Conservation (phyloP, 2,888 invertebrate species). For the Caenorhabditis sp. region DNA sequence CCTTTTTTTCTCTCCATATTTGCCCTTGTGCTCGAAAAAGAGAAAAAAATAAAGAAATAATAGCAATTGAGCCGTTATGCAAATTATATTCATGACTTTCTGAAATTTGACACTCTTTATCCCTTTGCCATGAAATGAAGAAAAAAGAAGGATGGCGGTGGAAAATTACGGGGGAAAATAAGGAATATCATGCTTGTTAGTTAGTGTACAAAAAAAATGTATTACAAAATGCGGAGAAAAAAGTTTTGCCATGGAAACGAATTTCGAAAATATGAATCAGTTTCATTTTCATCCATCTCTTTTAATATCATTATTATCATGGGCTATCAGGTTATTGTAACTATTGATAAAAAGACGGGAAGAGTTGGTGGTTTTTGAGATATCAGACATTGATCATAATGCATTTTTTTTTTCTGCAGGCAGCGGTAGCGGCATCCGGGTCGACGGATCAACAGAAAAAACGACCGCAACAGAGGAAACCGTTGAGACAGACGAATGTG, state of each 20-base stretch:
- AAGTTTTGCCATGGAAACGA: no score
- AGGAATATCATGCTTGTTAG: conserved; percentile 2
- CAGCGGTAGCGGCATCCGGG: conserved; percentile 67
- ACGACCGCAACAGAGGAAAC: conserved; percentile 71
- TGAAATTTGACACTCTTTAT: not conserved
- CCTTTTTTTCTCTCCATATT: not conserved
- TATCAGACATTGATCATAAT: no score
- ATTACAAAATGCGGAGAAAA: no score
- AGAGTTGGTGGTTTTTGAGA: not conserved
- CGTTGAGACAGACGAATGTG: conserved; percentile 64
- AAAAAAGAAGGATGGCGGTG: conserved; percentile 6
- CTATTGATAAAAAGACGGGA: not conserved
- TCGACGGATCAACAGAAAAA: conserved; percentile 70
- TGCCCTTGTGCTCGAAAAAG: not conserved
- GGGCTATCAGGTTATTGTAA: not conserved
- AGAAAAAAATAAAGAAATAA: not conserved
- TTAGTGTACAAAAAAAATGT: conserved; percentile 8
- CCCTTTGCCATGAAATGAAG: not conserved
- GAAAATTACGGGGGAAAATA: not conserved
- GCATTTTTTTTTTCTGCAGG: conserved; percentile 64
- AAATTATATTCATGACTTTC: not conserved
- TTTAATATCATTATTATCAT: not conserved
- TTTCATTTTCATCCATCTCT: no score
- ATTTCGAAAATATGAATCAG: no score
- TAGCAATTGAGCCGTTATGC: not conserved